Percentiles rank a stretch among this genome's conserved stretches.
Conservation (phyloP, 2,113 vertebrate genomes). For the Corydoras maculifer region DNA sequence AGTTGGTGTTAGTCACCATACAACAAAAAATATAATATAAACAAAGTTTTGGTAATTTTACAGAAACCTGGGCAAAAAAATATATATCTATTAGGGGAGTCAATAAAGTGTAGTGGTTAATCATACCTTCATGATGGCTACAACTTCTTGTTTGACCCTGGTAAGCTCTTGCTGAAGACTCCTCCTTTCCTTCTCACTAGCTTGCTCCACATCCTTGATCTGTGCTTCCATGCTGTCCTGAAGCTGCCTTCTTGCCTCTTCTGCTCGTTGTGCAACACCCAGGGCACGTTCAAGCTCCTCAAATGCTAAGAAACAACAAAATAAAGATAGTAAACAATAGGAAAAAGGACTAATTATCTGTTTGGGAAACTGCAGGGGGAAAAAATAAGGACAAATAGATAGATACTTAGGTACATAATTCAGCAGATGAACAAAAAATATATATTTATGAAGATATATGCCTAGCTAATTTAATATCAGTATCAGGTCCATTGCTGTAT, state of each 20-base stretch:
- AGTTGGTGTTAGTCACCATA: too few species aligned
- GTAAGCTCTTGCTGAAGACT: constrained; percentile 82
- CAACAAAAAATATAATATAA: too few species aligned
- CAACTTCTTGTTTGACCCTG: constrained; percentile 84
- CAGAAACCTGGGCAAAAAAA: too few species aligned
- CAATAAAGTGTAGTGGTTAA: neutral
- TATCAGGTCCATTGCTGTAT: too few species aligned
- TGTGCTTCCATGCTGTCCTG: constrained; percentile 84
- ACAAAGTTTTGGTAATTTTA: too few species aligned
- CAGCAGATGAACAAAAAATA: too few species aligned
- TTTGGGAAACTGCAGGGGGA: too few species aligned
- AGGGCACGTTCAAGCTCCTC: constrained; percentile 89
- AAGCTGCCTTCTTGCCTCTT: constrained; percentile 81
- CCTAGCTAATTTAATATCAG: too few species aligned
- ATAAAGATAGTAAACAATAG: neutral
- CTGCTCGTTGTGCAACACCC: constrained; percentile 78
- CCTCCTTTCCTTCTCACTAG: constrained; percentile 80
- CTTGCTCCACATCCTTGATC: constrained; percentile 75
- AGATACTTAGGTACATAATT: too few species aligned
- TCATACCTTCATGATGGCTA: constrained; percentile 84
- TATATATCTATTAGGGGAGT: too few species aligned
- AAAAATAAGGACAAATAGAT: too few species aligned
- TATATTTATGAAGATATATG: too few species aligned
- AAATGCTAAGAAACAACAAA: constrained; percentile 70
- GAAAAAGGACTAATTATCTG: neutral